phyloP scores from a whole-genome alignment of 2,113 vertebrate genomes.

The Ascaphus truei region DNA sequence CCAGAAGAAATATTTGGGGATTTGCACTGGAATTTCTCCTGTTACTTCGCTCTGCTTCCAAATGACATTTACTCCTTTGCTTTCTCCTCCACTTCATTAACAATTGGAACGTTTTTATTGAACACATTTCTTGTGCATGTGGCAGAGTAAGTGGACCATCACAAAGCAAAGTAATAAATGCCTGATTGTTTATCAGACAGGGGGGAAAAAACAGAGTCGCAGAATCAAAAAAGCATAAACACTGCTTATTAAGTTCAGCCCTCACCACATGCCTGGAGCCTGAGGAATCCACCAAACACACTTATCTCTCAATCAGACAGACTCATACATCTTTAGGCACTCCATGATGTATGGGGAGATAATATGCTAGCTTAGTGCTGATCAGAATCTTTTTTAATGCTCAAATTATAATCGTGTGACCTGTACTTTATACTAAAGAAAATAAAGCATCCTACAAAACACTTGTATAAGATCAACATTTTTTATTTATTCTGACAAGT shows the following conservation, averaged over 20 bases:
- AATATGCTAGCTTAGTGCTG: conserved; percentile 6
- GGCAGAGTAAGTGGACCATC: conserved; percentile 17
- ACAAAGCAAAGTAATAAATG: conserved; percentile 8
- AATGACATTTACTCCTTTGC: neutral
- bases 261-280: conserved; percentile 5
- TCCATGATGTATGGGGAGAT: neutral
- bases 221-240: neutral
- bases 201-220: neutral
- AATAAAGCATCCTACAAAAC: neutral
- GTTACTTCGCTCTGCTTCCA: neutral
- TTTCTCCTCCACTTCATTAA: neutral
- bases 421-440: neutral
- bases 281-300: conserved; percentile 10
- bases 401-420: neutral
- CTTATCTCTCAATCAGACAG: conserved; percentile 16
- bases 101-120: conserved; percentile 3
- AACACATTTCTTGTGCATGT: conserved; percentile 17
- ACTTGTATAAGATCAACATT: conserved; percentile 7
- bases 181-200: conserved; percentile 9
- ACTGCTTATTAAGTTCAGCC: conserved; percentile 9
- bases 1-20: neutral
- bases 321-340: conserved; percentile 8
- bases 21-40: neutral
- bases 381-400: conserved; percentile 25
- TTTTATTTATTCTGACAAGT: conserved; percentile 15